These are phyloP conservation scores for Zaprionus capensis DNA, from an alignment of 1,140 invertebrate genomes.

Conservation along the genomic window DNA sequence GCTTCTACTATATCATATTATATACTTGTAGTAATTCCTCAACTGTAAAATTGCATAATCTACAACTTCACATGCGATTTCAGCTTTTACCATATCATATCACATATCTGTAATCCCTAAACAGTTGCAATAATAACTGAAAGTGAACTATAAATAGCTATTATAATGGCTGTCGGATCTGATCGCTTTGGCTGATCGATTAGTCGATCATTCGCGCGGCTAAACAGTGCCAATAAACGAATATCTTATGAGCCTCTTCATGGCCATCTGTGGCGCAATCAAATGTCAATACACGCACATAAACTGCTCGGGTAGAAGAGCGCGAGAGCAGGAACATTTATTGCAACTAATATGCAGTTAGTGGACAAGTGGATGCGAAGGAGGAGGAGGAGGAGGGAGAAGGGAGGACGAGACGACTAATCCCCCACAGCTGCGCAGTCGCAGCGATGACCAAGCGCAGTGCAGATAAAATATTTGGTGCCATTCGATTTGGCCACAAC, in stretches of 20 bases:
- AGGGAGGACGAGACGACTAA: not conserved
- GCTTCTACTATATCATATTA: too few relatives aligned
- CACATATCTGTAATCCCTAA: not conserved
- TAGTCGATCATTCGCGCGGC: constrained; percentile 1
- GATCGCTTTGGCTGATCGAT: constrained; percentile 19
- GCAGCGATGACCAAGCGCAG: constrained; percentile 1
- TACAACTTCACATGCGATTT: not conserved
- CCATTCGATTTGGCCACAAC: constrained; percentile 67
- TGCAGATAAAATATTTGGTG: constrained; percentile 76
- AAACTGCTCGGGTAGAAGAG: constrained; percentile 49
- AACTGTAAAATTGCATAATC: not conserved
- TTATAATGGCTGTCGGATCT: not conserved
- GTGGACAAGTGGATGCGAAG: not conserved
- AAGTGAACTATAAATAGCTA: not conserved
- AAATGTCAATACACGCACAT: constrained; percentile 71
- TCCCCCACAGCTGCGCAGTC: constrained; percentile 11
- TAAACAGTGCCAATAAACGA: constrained; percentile 54
- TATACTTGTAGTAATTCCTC: too few relatives aligned
- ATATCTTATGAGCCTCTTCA: not conserved
- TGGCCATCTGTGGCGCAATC: constrained; percentile 73
- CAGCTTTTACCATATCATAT: not conserved
- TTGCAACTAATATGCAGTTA: constrained; percentile 54
- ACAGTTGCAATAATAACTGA: not conserved
- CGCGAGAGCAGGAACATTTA: constrained; percentile 56
- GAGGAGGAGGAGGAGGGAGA: not conserved